phyloP scores from a whole-genome alignment of 2,113 vertebrate genomes.

The Cinclus mexicanus region DNA sequence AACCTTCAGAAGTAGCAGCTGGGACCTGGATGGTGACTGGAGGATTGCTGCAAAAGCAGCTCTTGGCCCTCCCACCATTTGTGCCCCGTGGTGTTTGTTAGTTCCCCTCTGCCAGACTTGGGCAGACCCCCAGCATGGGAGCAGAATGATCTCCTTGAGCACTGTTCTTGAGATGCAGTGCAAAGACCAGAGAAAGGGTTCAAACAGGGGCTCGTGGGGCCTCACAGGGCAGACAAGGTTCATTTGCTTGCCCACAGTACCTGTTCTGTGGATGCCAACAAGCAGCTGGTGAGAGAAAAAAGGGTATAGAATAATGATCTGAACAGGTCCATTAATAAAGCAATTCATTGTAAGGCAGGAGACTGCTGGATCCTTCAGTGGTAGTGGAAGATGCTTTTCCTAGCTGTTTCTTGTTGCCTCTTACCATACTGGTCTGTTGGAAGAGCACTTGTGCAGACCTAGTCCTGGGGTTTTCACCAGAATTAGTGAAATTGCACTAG shows the following conservation, averaged over 20 bases:
- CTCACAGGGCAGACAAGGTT: not conserved
- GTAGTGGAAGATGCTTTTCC: not conserved
- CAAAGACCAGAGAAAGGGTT: not conserved
- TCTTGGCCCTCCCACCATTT: not conserved
- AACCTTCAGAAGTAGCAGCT: not conserved
- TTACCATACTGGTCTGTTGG: not conserved
- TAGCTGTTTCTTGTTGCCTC: not conserved
- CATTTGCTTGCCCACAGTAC: not conserved
- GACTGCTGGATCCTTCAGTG: not conserved
- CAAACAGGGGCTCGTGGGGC: not conserved
- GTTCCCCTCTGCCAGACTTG: not conserved
- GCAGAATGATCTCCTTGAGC: not conserved
- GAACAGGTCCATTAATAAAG: not conserved
- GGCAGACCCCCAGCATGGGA: not conserved
- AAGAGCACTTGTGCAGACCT: fast-evolving
- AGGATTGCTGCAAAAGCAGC: not conserved
- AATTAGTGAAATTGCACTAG: not conserved
- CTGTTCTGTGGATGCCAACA: not conserved
- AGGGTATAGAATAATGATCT: not conserved
- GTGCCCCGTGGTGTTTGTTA: not conserved
- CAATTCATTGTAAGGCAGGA: not conserved
- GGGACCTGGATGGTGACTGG: not conserved
- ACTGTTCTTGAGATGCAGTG: not conserved
- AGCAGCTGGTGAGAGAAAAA: not conserved
- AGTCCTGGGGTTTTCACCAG: not conserved